Evolutionary conservation across 2,888 invertebrate species (phyloP).

Genomic region (Coenonympha glycerion): DNA sequence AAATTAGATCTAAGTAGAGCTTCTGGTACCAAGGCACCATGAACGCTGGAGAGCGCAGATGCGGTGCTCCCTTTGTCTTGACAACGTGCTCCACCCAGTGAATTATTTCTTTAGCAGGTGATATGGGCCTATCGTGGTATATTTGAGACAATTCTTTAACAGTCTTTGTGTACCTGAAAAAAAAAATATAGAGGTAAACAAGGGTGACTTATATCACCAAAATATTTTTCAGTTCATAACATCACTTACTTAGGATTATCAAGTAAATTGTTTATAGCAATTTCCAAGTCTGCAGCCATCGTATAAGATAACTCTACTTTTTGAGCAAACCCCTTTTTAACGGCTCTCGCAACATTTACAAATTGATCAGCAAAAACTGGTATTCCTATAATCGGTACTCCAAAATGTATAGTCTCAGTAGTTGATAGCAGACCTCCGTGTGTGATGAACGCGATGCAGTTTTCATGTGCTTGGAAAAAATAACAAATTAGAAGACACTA

Average conservation of each 20-base stretch:
- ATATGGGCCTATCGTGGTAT: slow-evolving; percentile 42
- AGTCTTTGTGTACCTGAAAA: slow-evolving; percentile 25
- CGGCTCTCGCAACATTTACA: slow-evolving; percentile 42
- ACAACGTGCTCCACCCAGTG: slow-evolving; percentile 51
- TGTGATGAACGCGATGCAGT: slow-evolving; percentile 46
- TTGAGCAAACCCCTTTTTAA: slow-evolving; percentile 41
- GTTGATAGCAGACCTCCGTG: slow-evolving; percentile 49
- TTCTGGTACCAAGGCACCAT: slow-evolving; percentile 46
- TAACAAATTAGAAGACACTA: too few relatives aligned
- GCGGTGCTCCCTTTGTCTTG: slow-evolving; percentile 42
- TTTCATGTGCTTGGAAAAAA: slow-evolving; percentile 46
- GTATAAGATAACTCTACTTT: slow-evolving; percentile 37
- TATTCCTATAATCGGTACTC: slow-evolving; percentile 48
- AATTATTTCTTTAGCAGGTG: slow-evolving; percentile 39
- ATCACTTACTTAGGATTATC: slow-evolving; percentile 39
- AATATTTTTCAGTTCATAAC: not conserved
- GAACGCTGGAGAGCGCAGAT: slow-evolving; percentile 45
- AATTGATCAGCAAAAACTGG: slow-evolving; percentile 50
- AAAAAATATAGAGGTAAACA: not conserved
- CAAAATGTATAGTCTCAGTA: slow-evolving; percentile 45
- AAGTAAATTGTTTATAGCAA: slow-evolving; percentile 41
- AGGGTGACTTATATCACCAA: not conserved
- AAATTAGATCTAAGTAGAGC: slow-evolving; percentile 41
- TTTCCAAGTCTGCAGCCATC: slow-evolving; percentile 36
- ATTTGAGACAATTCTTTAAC: slow-evolving; percentile 41